A percentile compares a stretch with the other conserved stretches of the same genome.
Evolutionary conservation across 1,140 invertebrate genomes (phyloP).

Genomic region (Lordiphosa mommai): DNA sequence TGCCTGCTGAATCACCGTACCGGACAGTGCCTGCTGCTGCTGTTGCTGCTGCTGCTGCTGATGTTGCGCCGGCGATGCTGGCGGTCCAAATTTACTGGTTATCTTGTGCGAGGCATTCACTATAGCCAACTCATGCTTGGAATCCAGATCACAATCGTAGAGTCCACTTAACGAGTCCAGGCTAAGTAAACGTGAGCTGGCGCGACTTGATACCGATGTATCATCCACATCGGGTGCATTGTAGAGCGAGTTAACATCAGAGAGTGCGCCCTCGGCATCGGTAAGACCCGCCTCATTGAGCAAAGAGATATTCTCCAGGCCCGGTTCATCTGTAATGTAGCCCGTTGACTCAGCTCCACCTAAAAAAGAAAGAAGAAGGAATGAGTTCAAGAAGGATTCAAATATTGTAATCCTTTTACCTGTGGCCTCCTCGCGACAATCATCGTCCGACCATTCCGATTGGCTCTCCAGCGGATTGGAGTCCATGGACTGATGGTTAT

Average conservation of each 20-base stretch:
- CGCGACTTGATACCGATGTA: conserved; percentile 88
- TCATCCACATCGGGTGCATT: conserved; percentile 87
- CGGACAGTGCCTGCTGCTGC: conserved; percentile 6
- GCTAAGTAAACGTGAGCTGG: conserved; percentile 88
- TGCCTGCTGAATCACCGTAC: too few relatives aligned
- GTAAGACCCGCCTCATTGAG: conserved; percentile 91
- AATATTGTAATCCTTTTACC: conserved; percentile 13
- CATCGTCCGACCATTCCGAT: conserved; percentile 89
- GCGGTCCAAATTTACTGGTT: conserved; percentile 78
- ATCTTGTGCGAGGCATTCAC: conserved; percentile 79
- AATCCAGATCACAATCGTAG: conserved; percentile 85
- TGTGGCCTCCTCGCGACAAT: conserved; percentile 80
- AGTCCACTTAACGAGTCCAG: conserved; percentile 89
- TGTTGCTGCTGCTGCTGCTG: conserved; percentile 18
- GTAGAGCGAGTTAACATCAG: conserved; percentile 92
- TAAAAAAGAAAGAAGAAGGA: neutral
- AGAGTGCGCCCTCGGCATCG: conserved; percentile 90
- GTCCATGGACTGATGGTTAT: conserved; percentile 78
- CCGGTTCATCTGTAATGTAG: conserved; percentile 91
- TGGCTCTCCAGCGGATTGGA: conserved; percentile 83
- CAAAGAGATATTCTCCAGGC: conserved; percentile 90
- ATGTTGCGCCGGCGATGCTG: conserved; percentile 42
- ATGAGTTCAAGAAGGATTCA: neutral
- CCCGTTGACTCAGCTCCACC: conserved; percentile 87
- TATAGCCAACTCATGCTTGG: conserved; percentile 79